phyloP scores from a whole-genome alignment of 1,140 invertebrate genomes.

The Sinella curviseta region DNA sequence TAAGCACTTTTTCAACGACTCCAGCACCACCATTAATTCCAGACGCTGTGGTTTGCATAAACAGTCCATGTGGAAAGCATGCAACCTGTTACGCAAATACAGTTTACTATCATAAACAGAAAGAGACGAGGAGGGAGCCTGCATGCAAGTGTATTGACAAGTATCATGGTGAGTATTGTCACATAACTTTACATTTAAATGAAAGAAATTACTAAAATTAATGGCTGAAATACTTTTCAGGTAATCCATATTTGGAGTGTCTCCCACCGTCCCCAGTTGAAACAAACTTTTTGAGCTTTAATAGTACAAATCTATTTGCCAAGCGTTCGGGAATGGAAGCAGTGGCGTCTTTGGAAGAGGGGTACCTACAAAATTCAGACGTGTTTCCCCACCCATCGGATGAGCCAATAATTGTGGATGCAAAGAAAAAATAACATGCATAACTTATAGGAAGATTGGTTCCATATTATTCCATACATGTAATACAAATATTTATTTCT shows the following conservation, averaged over 20 bases:
- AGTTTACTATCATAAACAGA: conserved; percentile 13
- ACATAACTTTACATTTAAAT: not conserved
- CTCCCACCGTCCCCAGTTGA: not conserved
- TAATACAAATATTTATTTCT: not conserved
- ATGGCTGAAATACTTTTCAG: not conserved
- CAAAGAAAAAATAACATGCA: not conserved
- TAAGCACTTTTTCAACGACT: not conserved
- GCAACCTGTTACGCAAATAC: conserved; percentile 18
- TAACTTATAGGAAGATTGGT: not conserved
- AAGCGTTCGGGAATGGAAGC: not conserved
- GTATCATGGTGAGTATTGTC: not conserved
- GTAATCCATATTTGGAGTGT: conserved; percentile 19
- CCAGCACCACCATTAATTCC: not conserved
- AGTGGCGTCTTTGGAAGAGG: not conserved
- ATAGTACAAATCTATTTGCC: not conserved
- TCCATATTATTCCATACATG: too few relatives aligned
- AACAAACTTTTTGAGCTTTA: not conserved
- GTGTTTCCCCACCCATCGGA: not conserved
- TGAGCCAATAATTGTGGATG: not conserved
- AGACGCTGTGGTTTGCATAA: not conserved
- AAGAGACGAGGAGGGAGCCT: not conserved
- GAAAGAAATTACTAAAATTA: too few relatives aligned
- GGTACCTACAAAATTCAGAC: not conserved
- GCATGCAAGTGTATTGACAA: conserved; percentile 19
- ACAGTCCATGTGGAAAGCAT: not conserved